Evolutionary conservation across 2,888 invertebrate genomes (phyloP), one percentile per base, ranked within the genome.

Genomic region (Cheilosia urbana): DNA sequence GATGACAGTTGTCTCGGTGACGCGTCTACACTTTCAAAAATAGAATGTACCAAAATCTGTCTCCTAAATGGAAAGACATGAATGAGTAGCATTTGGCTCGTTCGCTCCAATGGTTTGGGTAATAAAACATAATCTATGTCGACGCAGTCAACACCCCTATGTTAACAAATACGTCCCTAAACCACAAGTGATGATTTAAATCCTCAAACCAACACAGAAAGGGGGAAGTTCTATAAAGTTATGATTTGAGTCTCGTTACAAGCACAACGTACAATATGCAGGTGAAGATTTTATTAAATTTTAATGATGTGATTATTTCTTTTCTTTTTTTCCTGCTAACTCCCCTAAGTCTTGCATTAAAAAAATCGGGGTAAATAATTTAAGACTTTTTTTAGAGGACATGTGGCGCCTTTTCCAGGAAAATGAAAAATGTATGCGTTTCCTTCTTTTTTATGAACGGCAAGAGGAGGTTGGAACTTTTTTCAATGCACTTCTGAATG

Each of bases 271-370:
- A 81, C 85, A 81, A 85, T 84, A 84, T 77, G 87, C 82, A 82
- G 87, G 87, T 87, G 87, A 82, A 82, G 87, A 87, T 82, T 87
- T 87, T 87, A 87, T 87, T 82, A 82, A 87, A 82, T 42, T 87
- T 87, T 87, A 82, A 87, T 82, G 82, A 87, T 87, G 87, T 87
- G 87, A 82, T 87, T 87, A 82, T 82, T 82, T 82, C 82, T 82
- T 80, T 83, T 80, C 79, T 57, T 63, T 75, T 63, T 69, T 51
- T 30, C 51, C 62, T 71, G 58, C 66, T 76, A 47, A 77, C 66
- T 76, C 76, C 85, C 80, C 30, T 40, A 65, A 55, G 80, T 75
- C 63, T 49, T 80, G 58, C 34, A 58, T 58, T 68, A 17, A 60
- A 73, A 75, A 76, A 69, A 51, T 15, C 19, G 9, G 51, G 63